Percentiles rank a stretch among this genome's conserved stretches.
Evolutionary conservation across 1,140 invertebrate species (phyloP).

Genomic region (Papilio polytes): DNA sequence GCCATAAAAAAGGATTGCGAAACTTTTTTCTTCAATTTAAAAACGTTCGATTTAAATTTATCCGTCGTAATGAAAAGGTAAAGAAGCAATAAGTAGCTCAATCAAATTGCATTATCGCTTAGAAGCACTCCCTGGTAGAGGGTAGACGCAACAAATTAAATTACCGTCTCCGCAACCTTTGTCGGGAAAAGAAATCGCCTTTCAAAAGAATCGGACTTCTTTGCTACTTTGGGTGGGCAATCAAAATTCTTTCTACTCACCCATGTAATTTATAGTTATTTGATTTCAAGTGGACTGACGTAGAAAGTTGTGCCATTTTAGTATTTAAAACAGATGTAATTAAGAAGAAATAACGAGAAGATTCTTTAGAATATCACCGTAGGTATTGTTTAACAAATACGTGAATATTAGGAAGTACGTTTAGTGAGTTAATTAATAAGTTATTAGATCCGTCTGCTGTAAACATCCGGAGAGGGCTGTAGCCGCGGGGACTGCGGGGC

Average conservation of each 20-base stretch:
- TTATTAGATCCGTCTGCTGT: conserved; percentile 48
- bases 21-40: conserved; percentile 49
- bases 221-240: conserved; percentile 55
- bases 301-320: not conserved
- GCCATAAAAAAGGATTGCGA: conserved; percentile 51
- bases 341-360: too few species aligned
- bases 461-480: conserved; percentile 49
- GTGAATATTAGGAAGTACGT: conserved; percentile 34
- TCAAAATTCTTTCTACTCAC: conserved; percentile 56
- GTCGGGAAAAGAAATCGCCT: conserved; percentile 71
- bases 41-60: conserved; percentile 63
- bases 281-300: not conserved
- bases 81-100: conserved; percentile 77
- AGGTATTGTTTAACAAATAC: conserved; percentile 41
- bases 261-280: conserved; percentile 33
- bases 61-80: conserved; percentile 74
- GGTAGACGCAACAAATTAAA: conserved; percentile 76
- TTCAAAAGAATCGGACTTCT: conserved; percentile 60
- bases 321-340: conserved; percentile 5
- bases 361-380: too few species aligned
- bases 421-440: conserved; percentile 47
- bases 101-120: conserved; percentile 78
- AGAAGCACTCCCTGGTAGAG: conserved; percentile 62
- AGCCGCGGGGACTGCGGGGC: conserved; percentile 40
- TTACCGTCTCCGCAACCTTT: conserved; percentile 68